Base-by-base conservation (phyloP, 2,113 vertebrate species). In the Malaclemys terrapin region DNA sequence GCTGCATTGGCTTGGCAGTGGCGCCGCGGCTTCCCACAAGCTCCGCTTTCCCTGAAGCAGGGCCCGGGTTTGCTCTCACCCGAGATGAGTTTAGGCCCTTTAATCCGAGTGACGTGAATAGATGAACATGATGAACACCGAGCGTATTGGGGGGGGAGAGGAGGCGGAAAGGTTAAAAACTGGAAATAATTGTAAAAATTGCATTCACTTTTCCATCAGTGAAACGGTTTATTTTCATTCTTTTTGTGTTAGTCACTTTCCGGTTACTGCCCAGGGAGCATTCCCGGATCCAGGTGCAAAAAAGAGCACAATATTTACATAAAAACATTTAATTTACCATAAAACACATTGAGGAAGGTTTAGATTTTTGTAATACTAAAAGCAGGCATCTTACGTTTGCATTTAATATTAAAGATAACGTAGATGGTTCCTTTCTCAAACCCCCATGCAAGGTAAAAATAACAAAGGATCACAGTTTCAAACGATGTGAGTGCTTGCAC, bases 251-350 rank as follows among this genome's bases (percentile, higher is more conserved):
- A 45, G 54, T 3, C 38, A 4, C 17, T 4, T 42, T 0, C 35
- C 11, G 12, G 9, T 2, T 9, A 42, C 50, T 5, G 52, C 8
- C 8, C 12, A 2, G 0, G n/a, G 9, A 72, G 14, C 20, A 4
- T 5, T 0, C 16, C 56, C 62, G 16, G 65, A 80, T 31, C 35
- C 3, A 1, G 9, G 8, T 1, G 25, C 42, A 19, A 12, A 10
- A 10, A 1, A 13, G 22, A 47, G 42, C 8, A 11, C 13, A 45
- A 45, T 12, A 6, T 47, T 78, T 27, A 75, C 19, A 24, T 65
- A 65, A 35, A n/a, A 69, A 38, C 35, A 22, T 72, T n/a, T 69
- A 38, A 38, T 38, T 69, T 20, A 69, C 35, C 8, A 25, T 4
- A 38, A 47, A 76, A 12, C n/a, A 12, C 10, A 45, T 76, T 5